Evolutionary conservation across 2,888 invertebrate species (phyloP), one percentile per base, ranked within the genome.

Genomic region (Thecocarcelia acutangulata): DNA sequence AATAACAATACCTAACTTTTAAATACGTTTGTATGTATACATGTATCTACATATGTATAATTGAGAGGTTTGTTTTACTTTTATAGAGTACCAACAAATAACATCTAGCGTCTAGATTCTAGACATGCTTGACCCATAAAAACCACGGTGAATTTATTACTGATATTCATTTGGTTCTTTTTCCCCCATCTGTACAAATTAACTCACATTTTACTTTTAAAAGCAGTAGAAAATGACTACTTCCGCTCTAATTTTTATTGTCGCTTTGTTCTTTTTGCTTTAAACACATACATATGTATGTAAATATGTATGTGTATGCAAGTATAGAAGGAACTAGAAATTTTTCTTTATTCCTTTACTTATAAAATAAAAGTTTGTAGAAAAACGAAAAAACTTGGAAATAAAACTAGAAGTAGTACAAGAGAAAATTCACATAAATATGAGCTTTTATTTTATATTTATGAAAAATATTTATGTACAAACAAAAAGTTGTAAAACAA

Each of bases 261-360:
- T 76, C 42, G 50, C 68, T 83, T 50, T 13, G 40, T 80, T 61
- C 80, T 81, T 83, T 86, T 84, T 81, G 24, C 33, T 9, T 40
- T 3, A 40, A 19, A 21, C n/a, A 15, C 4, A 28, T 28, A 6
- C 6, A 28, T 6, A 28, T 28, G 6, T 28, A 28, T 6, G 3
- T 28, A 28, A 3, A 6, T 28, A 28, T 28, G 28, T 28, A 28
- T 28, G 6, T 33, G 33, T 9, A 33, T 8, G 4, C 8, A 33
- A 5, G 8, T 33, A 33, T 33, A 12, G 52, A 56, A 42, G 54
- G 68, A 69, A 69, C 42, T 64, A 64, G 40, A 61, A 69, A 40
- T 56, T 63, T 50, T 63, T 56, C 33, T 68, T 40, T 68, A 40
- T 42, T 54, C 46, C 6, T 68, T 59, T 17, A 33, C 33, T 42